phyloP scores from a whole-genome alignment of 2,113 vertebrate genomes.

The Anas platyrhynchos region DNA sequence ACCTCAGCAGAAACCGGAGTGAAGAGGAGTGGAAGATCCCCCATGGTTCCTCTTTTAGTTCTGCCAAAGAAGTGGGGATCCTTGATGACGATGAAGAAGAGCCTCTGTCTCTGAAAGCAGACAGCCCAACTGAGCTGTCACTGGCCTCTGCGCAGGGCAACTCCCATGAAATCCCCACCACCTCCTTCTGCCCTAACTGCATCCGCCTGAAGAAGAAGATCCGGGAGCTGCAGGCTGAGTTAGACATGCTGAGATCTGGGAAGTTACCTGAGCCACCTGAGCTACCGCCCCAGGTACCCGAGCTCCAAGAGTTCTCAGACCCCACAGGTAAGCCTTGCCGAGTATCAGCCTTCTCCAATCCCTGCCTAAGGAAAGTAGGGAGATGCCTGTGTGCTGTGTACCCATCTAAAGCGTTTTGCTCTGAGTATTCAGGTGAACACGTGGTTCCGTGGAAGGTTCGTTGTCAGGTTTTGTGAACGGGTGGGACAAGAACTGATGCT shows the following conservation, averaged over 20 bases:
- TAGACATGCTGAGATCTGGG: constrained; percentile 86
- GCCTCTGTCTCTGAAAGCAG: constrained; percentile 80
- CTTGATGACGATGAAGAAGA: constrained; percentile 80
- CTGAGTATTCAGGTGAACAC: constrained; percentile 17
- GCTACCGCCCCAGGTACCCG: constrained; percentile 82
- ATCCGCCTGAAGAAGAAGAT: constrained; percentile 92
- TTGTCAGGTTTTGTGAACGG: constrained; percentile 27
- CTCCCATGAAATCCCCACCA: constrained; percentile 83
- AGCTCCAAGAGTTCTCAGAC: constrained; percentile 87
- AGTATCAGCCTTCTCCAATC: constrained; percentile 59
- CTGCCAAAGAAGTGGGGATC: constrained; percentile 69
- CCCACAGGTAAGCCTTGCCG: constrained; percentile 84
- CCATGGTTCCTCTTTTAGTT: constrained; percentile 50
- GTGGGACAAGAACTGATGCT: constrained; percentile 19
- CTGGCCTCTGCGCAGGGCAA: constrained; percentile 70
- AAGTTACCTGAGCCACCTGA: constrained; percentile 72
- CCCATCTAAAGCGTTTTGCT: background rate
- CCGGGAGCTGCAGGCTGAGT: constrained; percentile 90
- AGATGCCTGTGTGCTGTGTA: constrained; percentile 28
- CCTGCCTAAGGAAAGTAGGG: constrained; percentile 61
- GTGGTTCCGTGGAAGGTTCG: background rate
- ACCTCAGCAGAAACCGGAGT: constrained; percentile 62
- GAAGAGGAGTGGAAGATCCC: constrained; percentile 78
- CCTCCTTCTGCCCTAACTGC: constrained; percentile 95
- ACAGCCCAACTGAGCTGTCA: constrained; percentile 82